These are phyloP conservation scores for Pheosia tremula DNA, from an alignment of 2,888 invertebrate species.

Conservation along the genomic window DNA sequence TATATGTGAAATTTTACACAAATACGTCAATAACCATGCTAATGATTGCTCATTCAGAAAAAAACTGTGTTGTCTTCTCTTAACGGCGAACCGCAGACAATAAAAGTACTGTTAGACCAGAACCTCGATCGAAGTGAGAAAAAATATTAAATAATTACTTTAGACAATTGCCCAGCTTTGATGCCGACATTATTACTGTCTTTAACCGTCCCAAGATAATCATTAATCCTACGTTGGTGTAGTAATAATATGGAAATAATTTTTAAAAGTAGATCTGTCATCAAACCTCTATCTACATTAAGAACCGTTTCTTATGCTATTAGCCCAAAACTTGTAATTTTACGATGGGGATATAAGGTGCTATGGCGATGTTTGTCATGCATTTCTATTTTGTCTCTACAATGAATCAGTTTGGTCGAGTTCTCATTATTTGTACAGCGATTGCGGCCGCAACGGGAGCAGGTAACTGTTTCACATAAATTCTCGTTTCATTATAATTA, in stretches of 20 bases:
- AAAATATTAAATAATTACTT: slow-evolving; percentile 45
- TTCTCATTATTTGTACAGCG: slow-evolving; percentile 37
- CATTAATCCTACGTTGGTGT: slow-evolving; percentile 29
- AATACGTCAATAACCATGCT: slow-evolving; percentile 1
- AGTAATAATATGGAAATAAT: slow-evolving; percentile 62
- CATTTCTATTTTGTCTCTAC: slow-evolving; percentile 58
- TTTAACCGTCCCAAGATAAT: slow-evolving; percentile 25
- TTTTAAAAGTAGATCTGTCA: slow-evolving; percentile 54
- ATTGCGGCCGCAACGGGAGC: slow-evolving; percentile 34
- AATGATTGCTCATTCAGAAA: neutral
- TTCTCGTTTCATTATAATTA: neutral
- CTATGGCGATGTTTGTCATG: slow-evolving; percentile 48
- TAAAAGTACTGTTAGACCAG: slow-evolving; percentile 32
- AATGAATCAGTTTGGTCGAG: slow-evolving; percentile 51
- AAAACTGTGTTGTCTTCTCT: slow-evolving; percentile 11
- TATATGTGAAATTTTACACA: slow-evolving; percentile 2
- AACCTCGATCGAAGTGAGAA: slow-evolving; percentile 18
- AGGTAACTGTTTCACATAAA: slow-evolving; percentile 44
- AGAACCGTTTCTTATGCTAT: slow-evolving; percentile 62
- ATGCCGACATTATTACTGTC: slow-evolving; percentile 38
- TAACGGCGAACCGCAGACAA: slow-evolving; percentile 17
- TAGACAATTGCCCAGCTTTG: slow-evolving; percentile 37
- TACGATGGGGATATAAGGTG: slow-evolving; percentile 63
- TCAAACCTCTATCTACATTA: slow-evolving; percentile 57
- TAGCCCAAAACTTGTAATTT: slow-evolving; percentile 59